Evolutionary conservation across 2,888 invertebrate genomes (phyloP).

Genomic region (Caradrina clavipalpis): DNA sequence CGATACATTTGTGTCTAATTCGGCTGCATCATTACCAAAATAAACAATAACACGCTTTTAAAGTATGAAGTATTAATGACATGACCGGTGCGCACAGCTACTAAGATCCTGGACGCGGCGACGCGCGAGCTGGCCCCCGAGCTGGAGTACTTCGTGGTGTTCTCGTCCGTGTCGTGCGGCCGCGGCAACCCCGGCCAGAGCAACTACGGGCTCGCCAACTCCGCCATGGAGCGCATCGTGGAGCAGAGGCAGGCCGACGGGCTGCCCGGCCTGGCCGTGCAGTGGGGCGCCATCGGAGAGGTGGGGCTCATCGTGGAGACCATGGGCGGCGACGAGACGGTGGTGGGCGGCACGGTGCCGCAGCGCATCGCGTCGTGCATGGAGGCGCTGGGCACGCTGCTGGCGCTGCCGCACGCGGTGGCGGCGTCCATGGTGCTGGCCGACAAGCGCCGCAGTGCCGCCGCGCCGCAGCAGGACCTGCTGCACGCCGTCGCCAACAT

Average conservation of each 20-base stretch:
- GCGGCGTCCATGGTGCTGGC: slow-evolving; percentile 96
- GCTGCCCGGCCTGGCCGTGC: slow-evolving; percentile 97
- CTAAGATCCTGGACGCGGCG: slow-evolving; percentile 95
- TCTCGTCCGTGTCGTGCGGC: slow-evolving; percentile 99
- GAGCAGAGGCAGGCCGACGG: slow-evolving; percentile 96
- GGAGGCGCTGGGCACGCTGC: slow-evolving; percentile 96
- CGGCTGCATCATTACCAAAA: too few relatives aligned
- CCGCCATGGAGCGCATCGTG: slow-evolving; percentile 98
- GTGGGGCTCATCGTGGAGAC: slow-evolving; percentile 98
- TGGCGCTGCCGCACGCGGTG: slow-evolving; percentile 97
- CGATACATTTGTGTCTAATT: too few relatives aligned
- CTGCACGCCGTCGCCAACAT: slow-evolving; percentile 96
- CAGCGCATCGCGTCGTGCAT: slow-evolving; percentile 99
- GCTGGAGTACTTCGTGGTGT: slow-evolving; percentile 98
- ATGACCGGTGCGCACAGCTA: slow-evolving; percentile 83
- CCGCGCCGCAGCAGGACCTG: slow-evolving; percentile 90
- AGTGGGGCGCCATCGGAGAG: slow-evolving; percentile 99
- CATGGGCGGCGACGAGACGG: slow-evolving; percentile 97
- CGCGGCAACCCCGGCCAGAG: slow-evolving; percentile 99
- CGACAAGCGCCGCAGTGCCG: slow-evolving; percentile 93
- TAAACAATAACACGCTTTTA: background rate
- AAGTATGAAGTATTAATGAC: background rate
- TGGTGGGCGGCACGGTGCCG: slow-evolving; percentile 98
- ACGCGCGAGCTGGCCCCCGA: slow-evolving; percentile 95
- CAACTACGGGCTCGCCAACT: slow-evolving; percentile 99